Conservation (phyloP, 2,888 invertebrate genomes). For the Bembecia ichneumoniformis region DNA sequence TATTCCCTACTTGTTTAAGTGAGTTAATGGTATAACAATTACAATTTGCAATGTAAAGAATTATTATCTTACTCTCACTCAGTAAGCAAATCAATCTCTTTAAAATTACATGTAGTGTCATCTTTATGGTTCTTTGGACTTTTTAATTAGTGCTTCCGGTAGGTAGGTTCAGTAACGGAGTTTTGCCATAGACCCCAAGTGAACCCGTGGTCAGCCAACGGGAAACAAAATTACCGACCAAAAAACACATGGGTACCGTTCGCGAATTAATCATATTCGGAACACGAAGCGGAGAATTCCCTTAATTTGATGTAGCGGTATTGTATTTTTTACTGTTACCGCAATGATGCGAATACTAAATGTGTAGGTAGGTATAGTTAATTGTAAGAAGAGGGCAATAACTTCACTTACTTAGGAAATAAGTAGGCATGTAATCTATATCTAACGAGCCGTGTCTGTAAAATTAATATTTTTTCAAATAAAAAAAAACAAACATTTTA, state of each 20-base stretch:
- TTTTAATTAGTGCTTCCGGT: slow-evolving; percentile 10
- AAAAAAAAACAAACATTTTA: no score
- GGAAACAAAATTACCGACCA: slow-evolving; percentile 19
- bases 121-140: not conserved
- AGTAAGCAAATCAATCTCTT: not conserved
- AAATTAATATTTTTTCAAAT: no score
- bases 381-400: no score
- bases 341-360: not conserved
- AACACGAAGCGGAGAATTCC: not conserved
- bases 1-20: no score
- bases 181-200: slow-evolving; percentile 12
- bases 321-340: not conserved
- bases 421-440: no score
- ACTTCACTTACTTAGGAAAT: no score
- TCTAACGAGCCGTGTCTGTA: no score
- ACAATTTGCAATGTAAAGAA: no score
- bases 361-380: no score
- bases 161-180: slow-evolving; percentile 14
- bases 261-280: slow-evolving; percentile 21
- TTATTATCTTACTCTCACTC: no score
- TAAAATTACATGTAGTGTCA: no score
- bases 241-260: slow-evolving; percentile 18
- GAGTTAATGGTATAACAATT: no score
- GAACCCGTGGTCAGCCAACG: slow-evolving; percentile 26
- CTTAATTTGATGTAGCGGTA: not conserved